These are phyloP conservation scores for Pterophyllum scalare DNA, from an alignment of 2,113 vertebrate genomes.

Conservation along the genomic window DNA sequence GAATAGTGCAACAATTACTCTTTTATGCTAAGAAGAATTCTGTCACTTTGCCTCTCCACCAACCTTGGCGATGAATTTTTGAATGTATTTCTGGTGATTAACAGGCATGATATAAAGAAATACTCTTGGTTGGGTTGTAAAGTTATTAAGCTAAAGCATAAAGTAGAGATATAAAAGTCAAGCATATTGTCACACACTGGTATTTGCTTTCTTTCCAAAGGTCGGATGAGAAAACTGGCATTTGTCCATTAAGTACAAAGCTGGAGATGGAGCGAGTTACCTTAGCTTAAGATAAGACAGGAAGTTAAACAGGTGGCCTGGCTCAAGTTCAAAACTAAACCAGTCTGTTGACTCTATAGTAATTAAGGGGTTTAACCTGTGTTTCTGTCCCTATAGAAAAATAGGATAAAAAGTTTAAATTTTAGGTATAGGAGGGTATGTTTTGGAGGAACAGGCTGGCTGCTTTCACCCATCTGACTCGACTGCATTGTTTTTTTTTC, in stretches of 20 bases:
- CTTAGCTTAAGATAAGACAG: background rate
- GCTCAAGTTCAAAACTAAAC: background rate
- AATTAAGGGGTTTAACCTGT: no score
- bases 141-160: background rate
- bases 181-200: background rate
- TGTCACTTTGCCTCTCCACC: background rate
- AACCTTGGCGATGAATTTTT: background rate
- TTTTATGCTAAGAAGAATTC: background rate
- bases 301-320: background rate
- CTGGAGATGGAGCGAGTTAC: background rate
- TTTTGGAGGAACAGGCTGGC: no score
- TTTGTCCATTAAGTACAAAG: background rate
- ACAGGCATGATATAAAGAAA: background rate
- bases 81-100: slow-evolving; percentile 1
- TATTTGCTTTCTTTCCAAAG: background rate
- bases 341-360: background rate
- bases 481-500: no score
- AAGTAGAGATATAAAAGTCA: background rate
- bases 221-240: background rate
- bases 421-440: background rate
- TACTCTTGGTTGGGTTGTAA: background rate
- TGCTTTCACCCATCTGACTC: no score
- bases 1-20: slow-evolving; percentile 21
- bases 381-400: no score
- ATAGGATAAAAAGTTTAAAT: background rate